Evolutionary conservation across 2,888 invertebrate species (phyloP), one percentile per base, ranked within the genome.

Genomic region (Chrysolina americana): DNA sequence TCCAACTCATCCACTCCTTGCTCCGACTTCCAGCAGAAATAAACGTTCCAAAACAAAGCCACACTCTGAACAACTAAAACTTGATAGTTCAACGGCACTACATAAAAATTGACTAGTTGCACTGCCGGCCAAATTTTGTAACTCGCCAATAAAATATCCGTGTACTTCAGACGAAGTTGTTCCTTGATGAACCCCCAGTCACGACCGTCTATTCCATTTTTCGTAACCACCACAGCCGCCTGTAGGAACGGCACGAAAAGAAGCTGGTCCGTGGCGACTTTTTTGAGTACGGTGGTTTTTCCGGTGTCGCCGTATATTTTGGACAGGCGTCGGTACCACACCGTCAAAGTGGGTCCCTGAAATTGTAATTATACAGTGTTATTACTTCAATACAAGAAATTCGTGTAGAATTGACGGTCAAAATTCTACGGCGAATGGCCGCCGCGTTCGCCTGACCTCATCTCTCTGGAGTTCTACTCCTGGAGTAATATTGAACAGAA

Each of bases 31-130:
- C 93, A 93, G 0, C 96, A 94, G 36, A 97, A 87, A 86, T 95
- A 97, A 11, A 93, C 93, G 86, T 97, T 97, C 96, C 97, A 97
- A 82, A 94, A 89, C 36, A 97, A 85, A 41, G 96, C 95, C n/a
- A 96, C 91, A 9, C 89, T 84, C 86, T 96, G 96, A 5, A 93
- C 95, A 47, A 94, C 89, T 47, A 95, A 86, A 10, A 96, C 94
- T 89, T 97, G 96, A 87, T 94, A 94, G 75, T 94, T 92, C 53
- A 96, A 89, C 9, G 98, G 97, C 68, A 96, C 89, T 82, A 94
- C 89, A 81, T 93, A 92, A 88, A 98, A 98, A 87, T 98, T 98
- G 4, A 93, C 85, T 41, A 96, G 82, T 86, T 98, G 97, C 0
- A 95, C 95, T 83, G 92, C 90, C 9, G 97, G 96, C 97, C 96